A percentile compares a stretch with the other conserved stretches of the same genome.
These are phyloP conservation scores for Aotus griseimembra DNA, from an alignment of 2,797 vertebrate species.

Conservation along the genomic window DNA sequence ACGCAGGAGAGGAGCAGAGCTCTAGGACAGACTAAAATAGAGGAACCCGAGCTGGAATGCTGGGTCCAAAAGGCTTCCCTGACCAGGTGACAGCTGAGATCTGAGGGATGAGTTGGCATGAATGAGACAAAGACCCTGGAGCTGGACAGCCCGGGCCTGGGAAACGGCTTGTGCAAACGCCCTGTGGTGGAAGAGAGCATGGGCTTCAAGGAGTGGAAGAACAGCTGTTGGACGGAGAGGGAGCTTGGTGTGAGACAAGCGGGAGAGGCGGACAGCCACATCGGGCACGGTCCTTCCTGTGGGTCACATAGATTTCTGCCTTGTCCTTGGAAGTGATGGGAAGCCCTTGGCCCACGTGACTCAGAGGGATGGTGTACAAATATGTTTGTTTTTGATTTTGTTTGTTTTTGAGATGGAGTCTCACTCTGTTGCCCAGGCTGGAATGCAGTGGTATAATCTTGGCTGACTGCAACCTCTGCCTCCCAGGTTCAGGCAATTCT, in stretches of 20 bases:
- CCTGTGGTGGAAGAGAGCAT: background rate
- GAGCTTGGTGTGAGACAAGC: background rate
- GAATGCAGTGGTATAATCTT: too few relatives aligned
- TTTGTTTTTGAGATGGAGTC: too few relatives aligned
- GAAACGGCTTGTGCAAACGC: background rate
- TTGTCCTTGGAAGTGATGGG: background rate
- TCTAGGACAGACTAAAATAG: background rate
- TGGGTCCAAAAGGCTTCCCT: background rate
- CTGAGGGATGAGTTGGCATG: background rate
- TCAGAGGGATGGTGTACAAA: background rate
- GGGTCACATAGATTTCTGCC: background rate
- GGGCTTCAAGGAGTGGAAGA: background rate
- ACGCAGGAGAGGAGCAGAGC: background rate
- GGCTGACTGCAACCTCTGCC: too few relatives aligned
- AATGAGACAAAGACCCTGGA: background rate
- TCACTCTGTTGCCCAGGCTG: too few relatives aligned
- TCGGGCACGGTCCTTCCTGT: background rate
- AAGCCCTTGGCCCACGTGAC: background rate
- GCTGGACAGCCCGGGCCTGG: background rate
- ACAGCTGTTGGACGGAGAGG: rapidly evolving
- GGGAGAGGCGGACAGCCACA: background rate
- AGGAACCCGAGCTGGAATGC: background rate
- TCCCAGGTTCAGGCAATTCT: too few relatives aligned
- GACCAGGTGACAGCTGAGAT: background rate
- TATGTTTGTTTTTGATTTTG: background rate